Evolutionary conservation across 92 coral and sea anemone species (phyloP).

Genomic region (Isaurus tuberculatus): DNA sequence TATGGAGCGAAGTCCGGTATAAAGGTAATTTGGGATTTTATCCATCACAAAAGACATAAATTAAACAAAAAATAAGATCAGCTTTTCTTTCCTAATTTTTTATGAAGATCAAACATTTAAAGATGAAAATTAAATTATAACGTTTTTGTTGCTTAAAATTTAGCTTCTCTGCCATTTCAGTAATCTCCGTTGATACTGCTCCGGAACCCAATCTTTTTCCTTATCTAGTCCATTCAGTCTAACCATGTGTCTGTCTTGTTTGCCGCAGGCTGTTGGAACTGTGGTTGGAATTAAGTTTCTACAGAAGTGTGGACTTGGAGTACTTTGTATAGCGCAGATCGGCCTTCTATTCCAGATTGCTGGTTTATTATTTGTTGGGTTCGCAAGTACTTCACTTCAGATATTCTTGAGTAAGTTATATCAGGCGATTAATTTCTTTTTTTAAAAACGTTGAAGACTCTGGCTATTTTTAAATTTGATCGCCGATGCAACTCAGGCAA

Average conservation of each 20-base stretch:
- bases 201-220: background rate
- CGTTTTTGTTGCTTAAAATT: no score
- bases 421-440: background rate
- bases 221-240: background rate
- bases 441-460: no score
- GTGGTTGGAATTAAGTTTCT: constrained; percentile 40
- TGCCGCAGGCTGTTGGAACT: constrained; percentile 27
- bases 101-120: no score
- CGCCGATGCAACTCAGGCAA: no score
- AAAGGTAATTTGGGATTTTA: constrained; percentile 22
- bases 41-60: no score
- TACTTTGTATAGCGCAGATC: constrained; percentile 24
- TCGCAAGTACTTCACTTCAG: constrained; percentile 11
- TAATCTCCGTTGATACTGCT: no score
- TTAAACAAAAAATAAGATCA: no score
- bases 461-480: no score
- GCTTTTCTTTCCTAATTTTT: background rate
- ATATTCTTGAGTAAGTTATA: constrained; percentile 19
- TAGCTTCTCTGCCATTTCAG: no score
- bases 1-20: constrained; percentile 44
- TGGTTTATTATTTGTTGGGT: constrained; percentile 33
- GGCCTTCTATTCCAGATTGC: constrained; percentile 49
- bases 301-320: background rate
- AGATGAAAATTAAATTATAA: no score
- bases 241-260: background rate